Evolutionary conservation across 2,888 invertebrate species (phyloP).

Genomic region (Hesperia comma): DNA sequence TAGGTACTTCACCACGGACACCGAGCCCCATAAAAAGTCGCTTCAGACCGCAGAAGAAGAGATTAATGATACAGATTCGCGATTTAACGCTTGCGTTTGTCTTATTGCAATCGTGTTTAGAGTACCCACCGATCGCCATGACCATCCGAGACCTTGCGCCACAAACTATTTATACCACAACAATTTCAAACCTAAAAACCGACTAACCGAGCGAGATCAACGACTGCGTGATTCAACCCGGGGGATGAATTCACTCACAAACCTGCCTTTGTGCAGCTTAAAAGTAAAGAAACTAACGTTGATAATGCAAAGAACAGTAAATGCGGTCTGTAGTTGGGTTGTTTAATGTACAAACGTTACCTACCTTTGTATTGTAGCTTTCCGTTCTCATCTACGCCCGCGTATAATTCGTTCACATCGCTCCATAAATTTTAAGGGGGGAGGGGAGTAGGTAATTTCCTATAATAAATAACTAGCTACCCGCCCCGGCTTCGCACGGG

Average conservation of each 20-base stretch:
- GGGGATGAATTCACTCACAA: constrained; percentile 7
- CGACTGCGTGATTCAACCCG: constrained; percentile 20
- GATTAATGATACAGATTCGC: neutral
- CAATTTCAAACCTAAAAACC: constrained; percentile 20
- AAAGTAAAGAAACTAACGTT: neutral
- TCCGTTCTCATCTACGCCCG: no score
- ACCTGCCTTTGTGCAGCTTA: neutral
- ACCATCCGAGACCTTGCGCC: constrained; percentile 35
- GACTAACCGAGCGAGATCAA: constrained; percentile 20
- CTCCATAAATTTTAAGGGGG: no score
- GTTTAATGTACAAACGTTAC: no score
- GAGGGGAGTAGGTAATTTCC: no score
- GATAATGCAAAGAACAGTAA: no score
- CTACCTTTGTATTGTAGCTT: no score
- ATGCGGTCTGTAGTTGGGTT: no score
- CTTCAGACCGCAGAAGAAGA: neutral
- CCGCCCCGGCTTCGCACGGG: no score
- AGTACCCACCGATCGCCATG: constrained; percentile 12
- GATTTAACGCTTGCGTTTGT: constrained; percentile 9
- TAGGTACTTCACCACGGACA: no score
- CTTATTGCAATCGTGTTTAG: constrained; percentile 18
- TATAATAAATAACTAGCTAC: no score
- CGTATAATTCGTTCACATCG: no score
- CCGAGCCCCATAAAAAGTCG: no score
- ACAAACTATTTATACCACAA: constrained; percentile 39